Conservation (phyloP, 2,888 invertebrate species). For the Hemicrepidius hirtus region DNA sequence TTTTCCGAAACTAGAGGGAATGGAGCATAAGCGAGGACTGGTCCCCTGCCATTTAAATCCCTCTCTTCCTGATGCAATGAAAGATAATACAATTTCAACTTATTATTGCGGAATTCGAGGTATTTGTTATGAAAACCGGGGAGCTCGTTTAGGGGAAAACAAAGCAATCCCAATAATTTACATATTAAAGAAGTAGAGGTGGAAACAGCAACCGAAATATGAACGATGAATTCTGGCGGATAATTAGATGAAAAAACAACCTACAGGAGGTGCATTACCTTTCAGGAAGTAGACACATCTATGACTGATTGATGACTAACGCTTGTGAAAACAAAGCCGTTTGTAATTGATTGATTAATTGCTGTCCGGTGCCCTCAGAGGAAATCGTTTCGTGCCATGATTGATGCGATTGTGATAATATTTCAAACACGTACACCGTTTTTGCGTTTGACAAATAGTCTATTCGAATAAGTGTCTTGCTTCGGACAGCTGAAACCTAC, state of each 20-base stretch:
- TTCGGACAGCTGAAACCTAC: constrained; percentile 38
- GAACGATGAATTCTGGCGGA: constrained; percentile 4
- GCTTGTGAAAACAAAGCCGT: constrained; percentile 58
- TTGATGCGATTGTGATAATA: constrained; percentile 56
- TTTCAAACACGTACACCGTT: constrained; percentile 50
- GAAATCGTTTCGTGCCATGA: constrained; percentile 57
- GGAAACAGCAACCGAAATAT: not conserved
- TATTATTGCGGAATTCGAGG: constrained; percentile 32
- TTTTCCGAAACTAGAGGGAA: constrained; percentile 7
- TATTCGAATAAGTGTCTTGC: constrained; percentile 50
- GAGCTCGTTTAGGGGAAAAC: constrained; percentile 31
- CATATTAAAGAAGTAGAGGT: constrained; percentile 24
- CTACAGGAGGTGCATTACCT: constrained; percentile 39
- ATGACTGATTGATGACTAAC: constrained; percentile 57
- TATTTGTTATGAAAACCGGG: constrained; percentile 35
- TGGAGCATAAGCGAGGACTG: constrained; percentile 3
- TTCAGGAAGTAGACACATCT: constrained; percentile 53
- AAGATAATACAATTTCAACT: constrained; percentile 39
- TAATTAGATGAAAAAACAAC: constrained; percentile 13
- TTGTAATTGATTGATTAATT: constrained; percentile 61
- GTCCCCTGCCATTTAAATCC: constrained; percentile 31
- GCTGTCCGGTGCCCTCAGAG: constrained; percentile 57
- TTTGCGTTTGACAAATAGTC: constrained; percentile 48
- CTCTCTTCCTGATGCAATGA: constrained; percentile 33
- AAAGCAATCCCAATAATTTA: constrained; percentile 33